phyloP scores from a whole-genome alignment of 1,140 invertebrate species.

The Caenorhabditis latens region DNA sequence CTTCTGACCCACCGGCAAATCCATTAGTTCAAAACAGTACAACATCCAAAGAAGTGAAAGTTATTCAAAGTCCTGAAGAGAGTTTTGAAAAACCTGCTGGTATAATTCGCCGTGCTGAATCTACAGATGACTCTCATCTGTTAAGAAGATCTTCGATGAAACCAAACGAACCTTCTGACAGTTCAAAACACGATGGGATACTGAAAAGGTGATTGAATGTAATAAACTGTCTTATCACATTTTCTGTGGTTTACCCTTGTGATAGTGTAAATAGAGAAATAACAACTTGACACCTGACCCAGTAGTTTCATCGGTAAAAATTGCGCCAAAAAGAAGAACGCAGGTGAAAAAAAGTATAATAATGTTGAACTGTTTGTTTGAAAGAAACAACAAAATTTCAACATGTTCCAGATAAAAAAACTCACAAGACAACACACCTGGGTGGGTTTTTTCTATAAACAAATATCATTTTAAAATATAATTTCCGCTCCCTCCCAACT shows the following conservation, averaged over 20 bases:
- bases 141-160: neutral
- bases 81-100: neutral
- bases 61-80: neutral
- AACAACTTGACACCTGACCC: slow-evolving; percentile 5
- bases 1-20: too few relatives aligned
- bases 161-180: neutral
- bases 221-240: neutral
- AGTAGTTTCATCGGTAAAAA: neutral
- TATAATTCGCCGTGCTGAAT: neutral
- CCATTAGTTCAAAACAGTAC: neutral
- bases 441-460: too few relatives aligned
- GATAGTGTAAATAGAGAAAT: neutral
- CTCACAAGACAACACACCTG: too few relatives aligned
- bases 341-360: too few relatives aligned
- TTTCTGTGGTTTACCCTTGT: neutral
- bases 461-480: too few relatives aligned
- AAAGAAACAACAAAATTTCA: too few relatives aligned
- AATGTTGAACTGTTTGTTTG: too few relatives aligned
- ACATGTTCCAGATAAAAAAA: too few relatives aligned
- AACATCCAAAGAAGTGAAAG: neutral
- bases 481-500: too few relatives aligned
- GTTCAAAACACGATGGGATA: slow-evolving; percentile 26
- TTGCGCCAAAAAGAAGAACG: too few relatives aligned
- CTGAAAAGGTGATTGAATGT: neutral
- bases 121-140: neutral